phyloP scores from a whole-genome alignment of 2,888 invertebrate genomes.

The Petrolisthes manimaculis region DNA sequence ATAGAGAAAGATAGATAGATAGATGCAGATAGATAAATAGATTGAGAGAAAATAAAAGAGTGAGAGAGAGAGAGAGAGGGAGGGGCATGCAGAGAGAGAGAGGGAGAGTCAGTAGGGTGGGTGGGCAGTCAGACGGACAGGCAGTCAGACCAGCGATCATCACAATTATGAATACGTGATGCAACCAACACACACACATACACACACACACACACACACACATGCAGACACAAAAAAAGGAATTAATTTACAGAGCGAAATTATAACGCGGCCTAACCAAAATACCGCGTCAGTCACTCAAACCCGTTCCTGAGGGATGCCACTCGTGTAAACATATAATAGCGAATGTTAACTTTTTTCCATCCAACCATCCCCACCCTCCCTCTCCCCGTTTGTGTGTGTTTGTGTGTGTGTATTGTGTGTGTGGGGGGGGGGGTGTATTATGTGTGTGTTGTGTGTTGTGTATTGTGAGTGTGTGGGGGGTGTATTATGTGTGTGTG shows the following conservation, averaged over 20 bases:
- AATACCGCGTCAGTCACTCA: slow-evolving; percentile 3
- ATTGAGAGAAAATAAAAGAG: neutral
- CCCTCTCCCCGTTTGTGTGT: too few relatives aligned
- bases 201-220: too few relatives aligned
- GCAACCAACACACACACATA: neutral
- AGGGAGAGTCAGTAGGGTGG: neutral
- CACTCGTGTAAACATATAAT: neutral
- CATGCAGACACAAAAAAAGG: neutral
- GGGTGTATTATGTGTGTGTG: too few relatives aligned
- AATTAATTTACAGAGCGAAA: neutral
- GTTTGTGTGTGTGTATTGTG: too few relatives aligned
- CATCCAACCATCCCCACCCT: too few relatives aligned
- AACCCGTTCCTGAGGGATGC: neutral
- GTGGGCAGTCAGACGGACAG: neutral
- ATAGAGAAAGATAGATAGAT: slow-evolving; percentile 19
- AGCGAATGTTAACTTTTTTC: neutral
- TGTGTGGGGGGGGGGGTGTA: too few relatives aligned
- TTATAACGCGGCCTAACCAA: neutral
- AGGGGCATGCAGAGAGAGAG: neutral
- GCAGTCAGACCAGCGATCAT: neutral
- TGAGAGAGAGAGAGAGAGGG: neutral
- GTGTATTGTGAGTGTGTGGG: neutral
- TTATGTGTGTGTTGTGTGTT: neutral
- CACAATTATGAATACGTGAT: slow-evolving; percentile 9
- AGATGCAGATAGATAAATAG: neutral